Conservation (phyloP, 2,113 vertebrate species). For the Charadrius vociferus region DNA sequence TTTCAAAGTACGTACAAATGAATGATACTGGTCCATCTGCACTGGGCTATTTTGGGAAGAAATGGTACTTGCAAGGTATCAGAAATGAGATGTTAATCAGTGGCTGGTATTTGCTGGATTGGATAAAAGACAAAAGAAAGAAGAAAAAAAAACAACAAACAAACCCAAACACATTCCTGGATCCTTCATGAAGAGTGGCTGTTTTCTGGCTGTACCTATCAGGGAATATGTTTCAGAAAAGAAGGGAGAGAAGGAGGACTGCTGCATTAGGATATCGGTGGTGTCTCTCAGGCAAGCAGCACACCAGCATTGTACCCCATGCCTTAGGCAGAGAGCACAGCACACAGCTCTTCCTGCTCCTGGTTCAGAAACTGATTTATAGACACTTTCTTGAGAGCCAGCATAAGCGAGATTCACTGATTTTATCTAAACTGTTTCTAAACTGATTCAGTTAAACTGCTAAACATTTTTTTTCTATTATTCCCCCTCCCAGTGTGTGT, state of each 20-base stretch:
- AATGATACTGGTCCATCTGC: neutral
- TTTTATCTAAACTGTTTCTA: neutral
- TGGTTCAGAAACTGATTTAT: neutral
- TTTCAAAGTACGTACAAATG: neutral
- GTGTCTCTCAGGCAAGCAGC: neutral
- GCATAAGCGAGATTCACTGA: neutral
- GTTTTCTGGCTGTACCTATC: neutral
- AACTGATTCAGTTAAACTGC: neutral
- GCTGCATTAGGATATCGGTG: neutral
- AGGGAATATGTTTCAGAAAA: neutral
- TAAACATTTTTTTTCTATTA: neutral
- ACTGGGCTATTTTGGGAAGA: neutral
- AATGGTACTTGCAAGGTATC: neutral
- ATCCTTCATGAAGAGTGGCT: neutral
- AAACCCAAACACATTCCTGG: too few species aligned
- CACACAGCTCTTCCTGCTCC: neutral
- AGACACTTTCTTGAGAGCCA: neutral
- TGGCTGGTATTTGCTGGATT: neutral
- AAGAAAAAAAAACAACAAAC: neutral
- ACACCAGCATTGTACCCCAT: rapidly evolving
- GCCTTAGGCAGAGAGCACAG: neutral
- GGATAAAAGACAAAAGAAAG: neutral
- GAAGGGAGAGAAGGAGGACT: neutral
- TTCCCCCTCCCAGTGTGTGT: neutral
- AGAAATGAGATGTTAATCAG: neutral